Percentiles rank a stretch among this genome's conserved stretches.
Evolutionary conservation across 35 echinoderm and acorn worm genomes (phyloP).

Genomic region (Patiria miniata): DNA sequence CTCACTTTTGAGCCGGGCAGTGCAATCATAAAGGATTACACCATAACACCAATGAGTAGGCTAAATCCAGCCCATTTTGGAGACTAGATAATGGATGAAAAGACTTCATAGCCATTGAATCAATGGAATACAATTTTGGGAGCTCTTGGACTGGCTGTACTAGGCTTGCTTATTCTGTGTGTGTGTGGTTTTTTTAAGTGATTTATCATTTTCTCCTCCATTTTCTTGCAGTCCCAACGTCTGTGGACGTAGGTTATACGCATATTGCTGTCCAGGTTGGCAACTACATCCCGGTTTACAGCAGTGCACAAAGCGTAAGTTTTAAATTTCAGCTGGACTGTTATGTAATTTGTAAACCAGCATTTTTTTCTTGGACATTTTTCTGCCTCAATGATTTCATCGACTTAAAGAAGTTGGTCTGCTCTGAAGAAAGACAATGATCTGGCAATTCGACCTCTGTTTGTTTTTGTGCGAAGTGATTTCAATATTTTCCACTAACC

Average conservation of each 20-base stretch:
- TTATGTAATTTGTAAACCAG: neutral
- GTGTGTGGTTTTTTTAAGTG: too few relatives aligned
- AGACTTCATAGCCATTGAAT: too few relatives aligned
- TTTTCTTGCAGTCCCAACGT: slow-evolving; percentile 76
- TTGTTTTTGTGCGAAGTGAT: neutral
- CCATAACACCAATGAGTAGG: too few relatives aligned
- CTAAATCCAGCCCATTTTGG: too few relatives aligned
- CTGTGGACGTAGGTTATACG: slow-evolving; percentile 88
- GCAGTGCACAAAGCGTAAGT: slow-evolving; percentile 83
- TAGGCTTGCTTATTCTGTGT: too few relatives aligned
- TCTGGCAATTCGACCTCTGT: too few relatives aligned
- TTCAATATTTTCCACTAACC: neutral
- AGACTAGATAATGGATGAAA: too few relatives aligned
- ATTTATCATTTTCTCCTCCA: slow-evolving; percentile 2
- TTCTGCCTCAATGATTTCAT: neutral
- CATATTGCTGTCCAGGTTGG: slow-evolving; percentile 93
- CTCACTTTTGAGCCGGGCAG: too few relatives aligned
- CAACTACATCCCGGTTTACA: slow-evolving; percentile 66
- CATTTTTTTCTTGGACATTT: neutral
- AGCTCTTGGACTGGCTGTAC: too few relatives aligned
- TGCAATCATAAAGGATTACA: too few relatives aligned
- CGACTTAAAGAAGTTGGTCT: neutral
- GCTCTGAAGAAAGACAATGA: neutral
- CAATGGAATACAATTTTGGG: too few relatives aligned
- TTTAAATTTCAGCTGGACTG: neutral